Conservation (phyloP, 1,140 invertebrate genomes). For the Colletes latitarsis region DNA sequence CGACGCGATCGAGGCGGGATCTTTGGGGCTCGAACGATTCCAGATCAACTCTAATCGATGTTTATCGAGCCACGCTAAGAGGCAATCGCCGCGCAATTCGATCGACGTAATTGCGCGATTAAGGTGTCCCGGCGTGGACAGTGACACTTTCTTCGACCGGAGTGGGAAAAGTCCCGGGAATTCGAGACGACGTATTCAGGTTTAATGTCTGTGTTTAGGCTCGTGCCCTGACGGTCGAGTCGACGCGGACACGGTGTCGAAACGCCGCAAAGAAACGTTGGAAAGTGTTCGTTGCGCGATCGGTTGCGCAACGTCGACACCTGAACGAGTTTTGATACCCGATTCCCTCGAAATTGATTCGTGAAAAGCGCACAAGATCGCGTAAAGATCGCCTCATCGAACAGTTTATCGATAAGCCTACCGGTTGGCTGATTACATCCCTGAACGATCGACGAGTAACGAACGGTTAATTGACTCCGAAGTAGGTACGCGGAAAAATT, state of each 20-base stretch:
- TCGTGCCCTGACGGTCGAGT: not conserved
- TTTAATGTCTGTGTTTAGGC: constrained; percentile 30
- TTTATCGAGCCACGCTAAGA: not conserved
- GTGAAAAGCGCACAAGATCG: not conserved
- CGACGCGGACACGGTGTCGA: not conserved
- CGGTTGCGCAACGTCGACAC: not conserved
- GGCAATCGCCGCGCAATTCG: constrained; percentile 1
- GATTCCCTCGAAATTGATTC: not conserved
- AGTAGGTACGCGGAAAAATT: too few relatives aligned
- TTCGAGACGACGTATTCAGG: not conserved
- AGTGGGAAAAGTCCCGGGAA: not conserved
- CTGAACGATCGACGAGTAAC: too few relatives aligned
- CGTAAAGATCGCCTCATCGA: not conserved
- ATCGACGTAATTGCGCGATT: constrained; percentile 68
- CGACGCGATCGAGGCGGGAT: too few relatives aligned
- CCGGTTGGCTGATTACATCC: not conserved
- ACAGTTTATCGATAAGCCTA: too few relatives aligned
- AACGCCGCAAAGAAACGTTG: not conserved
- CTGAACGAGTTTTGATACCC: too few relatives aligned
- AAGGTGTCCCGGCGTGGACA: constrained; percentile 57
- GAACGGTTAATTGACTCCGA: too few relatives aligned
- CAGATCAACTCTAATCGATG: constrained; percentile 7
- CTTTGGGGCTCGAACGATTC: not conserved
- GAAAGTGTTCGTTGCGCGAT: not conserved
- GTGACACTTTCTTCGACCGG: constrained; percentile 26